A percentile compares a stretch with the other conserved stretches of the same genome.
Evolutionary conservation across 2,888 invertebrate species (phyloP).

Genomic region (Diarsia brunnea): DNA sequence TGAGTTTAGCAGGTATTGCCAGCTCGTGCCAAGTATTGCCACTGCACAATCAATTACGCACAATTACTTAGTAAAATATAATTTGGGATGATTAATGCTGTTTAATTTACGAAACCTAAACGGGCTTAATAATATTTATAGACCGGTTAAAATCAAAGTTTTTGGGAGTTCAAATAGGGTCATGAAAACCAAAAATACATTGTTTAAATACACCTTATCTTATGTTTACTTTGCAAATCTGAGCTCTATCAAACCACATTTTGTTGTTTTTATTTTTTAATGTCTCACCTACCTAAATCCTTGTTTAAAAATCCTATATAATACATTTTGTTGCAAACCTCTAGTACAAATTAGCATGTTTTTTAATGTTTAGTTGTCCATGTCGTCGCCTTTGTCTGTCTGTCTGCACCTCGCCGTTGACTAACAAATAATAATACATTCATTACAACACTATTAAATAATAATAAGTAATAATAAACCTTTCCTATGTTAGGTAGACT

Average conservation of each 20-base stretch:
- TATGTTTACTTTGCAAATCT: background rate
- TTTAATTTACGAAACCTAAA: background rate
- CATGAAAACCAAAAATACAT: background rate
- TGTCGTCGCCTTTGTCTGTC: conserved; percentile 72
- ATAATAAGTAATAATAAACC: conserved; percentile 18
- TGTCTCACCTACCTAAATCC: background rate
- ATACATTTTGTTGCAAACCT: conserved; percentile 13
- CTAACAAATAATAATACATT: conserved; percentile 63
- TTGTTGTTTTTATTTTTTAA: background rate
- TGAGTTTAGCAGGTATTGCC: conserved; percentile 11
- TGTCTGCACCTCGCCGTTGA: conserved; percentile 76
- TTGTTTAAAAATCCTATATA: background rate
- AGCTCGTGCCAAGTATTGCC: conserved; percentile 10
- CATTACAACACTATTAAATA: conserved; percentile 38
- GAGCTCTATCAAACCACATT: background rate
- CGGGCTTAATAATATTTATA: background rate
- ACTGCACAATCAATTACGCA: conserved; percentile 16
- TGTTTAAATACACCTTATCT: background rate
- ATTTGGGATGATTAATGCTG: background rate
- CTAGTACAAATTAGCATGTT: conserved; percentile 51
- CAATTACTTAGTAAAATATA: conserved; percentile 3
- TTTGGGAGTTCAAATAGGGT: background rate
- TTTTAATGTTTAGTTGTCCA: conserved; percentile 27
- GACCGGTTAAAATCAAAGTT: background rate
- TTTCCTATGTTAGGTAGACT: conserved; percentile 17